A percentile compares a stretch with the other conserved stretches of the same genome.
These are phyloP conservation scores for Nymphalis urticae DNA, from an alignment of 2,888 invertebrate species.

Conservation along the genomic window DNA sequence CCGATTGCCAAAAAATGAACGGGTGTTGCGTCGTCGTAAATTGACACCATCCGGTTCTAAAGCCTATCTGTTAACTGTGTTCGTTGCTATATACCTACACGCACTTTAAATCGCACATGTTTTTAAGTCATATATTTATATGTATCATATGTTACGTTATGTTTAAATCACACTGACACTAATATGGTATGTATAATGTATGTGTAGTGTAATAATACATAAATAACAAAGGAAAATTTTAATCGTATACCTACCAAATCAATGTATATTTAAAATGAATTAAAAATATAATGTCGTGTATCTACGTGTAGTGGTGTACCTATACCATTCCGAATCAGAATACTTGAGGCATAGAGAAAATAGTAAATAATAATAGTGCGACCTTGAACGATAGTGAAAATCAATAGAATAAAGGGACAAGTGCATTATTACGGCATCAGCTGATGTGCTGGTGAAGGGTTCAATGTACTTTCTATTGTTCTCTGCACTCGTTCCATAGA, in stretches of 20 bases:
- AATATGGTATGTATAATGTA: too few relatives aligned
- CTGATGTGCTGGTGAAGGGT: slow-evolving; percentile 73
- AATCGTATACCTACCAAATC: too few relatives aligned
- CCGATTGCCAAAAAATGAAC: slow-evolving; percentile 65
- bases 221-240: too few relatives aligned
- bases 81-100: slow-evolving; percentile 8
- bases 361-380: slow-evolving; percentile 40
- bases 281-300: too few relatives aligned
- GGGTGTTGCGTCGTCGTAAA: slow-evolving; percentile 61
- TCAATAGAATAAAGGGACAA: slow-evolving; percentile 70
- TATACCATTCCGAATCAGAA: too few relatives aligned
- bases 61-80: slow-evolving; percentile 20
- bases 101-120: too few relatives aligned
- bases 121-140: too few relatives aligned
- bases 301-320: too few relatives aligned
- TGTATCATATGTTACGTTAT: too few relatives aligned
- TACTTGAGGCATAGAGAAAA: background rate
- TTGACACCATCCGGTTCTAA: slow-evolving; percentile 69
- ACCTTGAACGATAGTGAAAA: slow-evolving; percentile 72
- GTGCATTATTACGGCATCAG: slow-evolving; percentile 77
- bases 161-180: too few relatives aligned
- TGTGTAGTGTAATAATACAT: too few relatives aligned
- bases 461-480: slow-evolving; percentile 76
- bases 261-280: too few relatives aligned
- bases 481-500: slow-evolving; percentile 55